Evolutionary conservation across 2,888 invertebrate genomes (phyloP).

Genomic region (Eucera pruinosa): DNA sequence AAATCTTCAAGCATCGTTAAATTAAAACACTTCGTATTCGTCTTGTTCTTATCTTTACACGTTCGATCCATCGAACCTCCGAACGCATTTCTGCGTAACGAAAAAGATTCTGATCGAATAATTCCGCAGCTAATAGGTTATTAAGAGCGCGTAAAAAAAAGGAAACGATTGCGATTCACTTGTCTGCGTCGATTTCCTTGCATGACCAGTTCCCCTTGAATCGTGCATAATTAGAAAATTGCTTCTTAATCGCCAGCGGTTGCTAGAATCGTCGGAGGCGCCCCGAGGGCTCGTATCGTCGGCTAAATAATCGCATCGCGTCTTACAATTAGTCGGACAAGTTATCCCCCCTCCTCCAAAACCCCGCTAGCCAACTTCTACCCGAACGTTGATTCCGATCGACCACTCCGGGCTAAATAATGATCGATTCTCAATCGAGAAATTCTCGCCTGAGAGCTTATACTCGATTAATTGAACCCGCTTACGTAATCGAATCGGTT

Average conservation of each 20-base stretch:
- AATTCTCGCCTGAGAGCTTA: slow-evolving; percentile 26
- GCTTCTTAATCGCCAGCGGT: slow-evolving; percentile 67
- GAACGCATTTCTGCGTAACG: no score
- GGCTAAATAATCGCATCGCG: slow-evolving; percentile 65
- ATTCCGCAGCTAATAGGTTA: no score
- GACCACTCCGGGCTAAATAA: slow-evolving; percentile 34
- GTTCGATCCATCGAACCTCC: no score
- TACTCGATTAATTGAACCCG: slow-evolving; percentile 23
- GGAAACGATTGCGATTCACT: not conserved
- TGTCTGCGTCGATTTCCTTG: slow-evolving; percentile 15
- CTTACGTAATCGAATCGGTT: no score
- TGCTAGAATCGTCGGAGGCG: slow-evolving; percentile 66
- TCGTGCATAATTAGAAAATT: slow-evolving; percentile 72
- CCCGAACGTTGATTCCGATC: slow-evolving; percentile 17
- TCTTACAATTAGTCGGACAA: slow-evolving; percentile 48
- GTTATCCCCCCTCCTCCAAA: slow-evolving; percentile 9
- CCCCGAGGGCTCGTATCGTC: slow-evolving; percentile 24
- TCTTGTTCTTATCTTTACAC: no score
- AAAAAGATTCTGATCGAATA: no score
- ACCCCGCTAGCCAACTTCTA: slow-evolving; percentile 7
- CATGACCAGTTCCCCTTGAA: slow-evolving; percentile 44
- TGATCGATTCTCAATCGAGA: slow-evolving; percentile 31
- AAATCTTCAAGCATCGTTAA: no score
- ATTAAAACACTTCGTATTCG: no score
- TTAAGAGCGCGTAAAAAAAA: no score